Evolutionary conservation across 2,888 invertebrate genomes (phyloP).

Genomic region (Norana najaformis): DNA sequence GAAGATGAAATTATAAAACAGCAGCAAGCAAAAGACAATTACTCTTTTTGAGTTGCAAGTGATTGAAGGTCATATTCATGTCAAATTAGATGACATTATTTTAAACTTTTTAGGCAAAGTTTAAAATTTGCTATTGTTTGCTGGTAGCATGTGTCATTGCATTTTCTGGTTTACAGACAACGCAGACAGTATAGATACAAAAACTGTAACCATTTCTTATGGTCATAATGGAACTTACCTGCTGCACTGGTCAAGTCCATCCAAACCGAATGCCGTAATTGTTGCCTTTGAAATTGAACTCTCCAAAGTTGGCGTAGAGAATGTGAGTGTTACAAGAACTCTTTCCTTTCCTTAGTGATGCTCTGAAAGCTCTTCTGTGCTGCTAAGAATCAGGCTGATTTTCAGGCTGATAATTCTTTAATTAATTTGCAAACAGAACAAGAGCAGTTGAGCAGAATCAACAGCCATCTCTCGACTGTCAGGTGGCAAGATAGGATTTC

Average conservation of each 20-base stretch:
- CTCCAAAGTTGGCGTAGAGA: constrained; percentile 15
- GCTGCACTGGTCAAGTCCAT: constrained; percentile 77
- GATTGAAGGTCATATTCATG: not conserved
- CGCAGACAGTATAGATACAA: constrained; percentile 69
- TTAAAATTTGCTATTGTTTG: not conserved
- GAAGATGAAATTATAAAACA: not conserved
- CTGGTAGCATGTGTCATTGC: not conserved
- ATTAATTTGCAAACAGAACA: not conserved
- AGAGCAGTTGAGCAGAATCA: too few species aligned
- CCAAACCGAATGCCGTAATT: constrained; percentile 83
- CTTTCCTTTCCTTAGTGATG: not conserved
- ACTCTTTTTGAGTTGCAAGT: not conserved
- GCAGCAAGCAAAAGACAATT: not conserved
- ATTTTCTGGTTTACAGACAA: not conserved
- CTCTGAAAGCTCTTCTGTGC: not conserved
- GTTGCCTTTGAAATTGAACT: constrained; percentile 79
- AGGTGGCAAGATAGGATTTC: too few species aligned
- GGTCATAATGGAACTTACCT: constrained; percentile 48
- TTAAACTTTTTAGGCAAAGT: too few species aligned
- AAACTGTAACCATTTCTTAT: constrained; percentile 41
- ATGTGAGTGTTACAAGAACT: constrained; percentile 32
- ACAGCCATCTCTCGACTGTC: too few species aligned
- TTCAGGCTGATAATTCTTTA: not conserved
- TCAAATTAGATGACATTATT: not conserved
- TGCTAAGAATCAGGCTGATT: not conserved